phyloP scores from a whole-genome alignment of 2,888 invertebrate genomes.

The Morpho helenor region DNA sequence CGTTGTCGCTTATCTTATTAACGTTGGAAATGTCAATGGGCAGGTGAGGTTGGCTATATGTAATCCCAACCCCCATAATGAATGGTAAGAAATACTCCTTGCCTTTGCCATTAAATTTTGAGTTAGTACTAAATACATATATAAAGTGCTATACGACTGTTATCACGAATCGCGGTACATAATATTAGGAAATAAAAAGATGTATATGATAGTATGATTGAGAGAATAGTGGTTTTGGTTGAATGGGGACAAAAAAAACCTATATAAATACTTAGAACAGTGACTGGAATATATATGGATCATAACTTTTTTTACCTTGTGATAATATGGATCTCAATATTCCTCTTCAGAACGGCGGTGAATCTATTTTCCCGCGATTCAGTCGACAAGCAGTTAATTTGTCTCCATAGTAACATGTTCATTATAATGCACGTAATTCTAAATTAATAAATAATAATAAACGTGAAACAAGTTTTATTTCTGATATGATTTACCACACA shows the following conservation, averaged over 20 bases:
- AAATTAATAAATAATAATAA: constrained; percentile 73
- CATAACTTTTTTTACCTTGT: constrained; percentile 47
- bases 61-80: too few species aligned
- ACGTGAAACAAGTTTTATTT: constrained; percentile 32
- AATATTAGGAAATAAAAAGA: constrained; percentile 5
- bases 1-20: too few species aligned
- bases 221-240: constrained; percentile 34
- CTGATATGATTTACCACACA: constrained; percentile 38
- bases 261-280: constrained; percentile 12
- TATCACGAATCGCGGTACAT: constrained; percentile 16
- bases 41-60: too few species aligned
- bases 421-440: constrained; percentile 68
- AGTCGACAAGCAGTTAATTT: constrained; percentile 42
- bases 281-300: constrained; percentile 41
- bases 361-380: constrained; percentile 3
- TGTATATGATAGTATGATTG: constrained; percentile 7
- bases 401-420: constrained; percentile 63
- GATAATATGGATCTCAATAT: constrained; percentile 67
- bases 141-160: constrained; percentile 1
- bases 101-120: too few species aligned
- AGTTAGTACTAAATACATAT: too few species aligned
- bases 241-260: constrained; percentile 54
- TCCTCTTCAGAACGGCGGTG: constrained; percentile 32
- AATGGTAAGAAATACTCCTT: too few species aligned
- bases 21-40: too few species aligned